Evolutionary conservation across 2,888 invertebrate species (phyloP), one percentile per base, ranked within the genome.

Genomic region (Apodemia hepburni): DNA sequence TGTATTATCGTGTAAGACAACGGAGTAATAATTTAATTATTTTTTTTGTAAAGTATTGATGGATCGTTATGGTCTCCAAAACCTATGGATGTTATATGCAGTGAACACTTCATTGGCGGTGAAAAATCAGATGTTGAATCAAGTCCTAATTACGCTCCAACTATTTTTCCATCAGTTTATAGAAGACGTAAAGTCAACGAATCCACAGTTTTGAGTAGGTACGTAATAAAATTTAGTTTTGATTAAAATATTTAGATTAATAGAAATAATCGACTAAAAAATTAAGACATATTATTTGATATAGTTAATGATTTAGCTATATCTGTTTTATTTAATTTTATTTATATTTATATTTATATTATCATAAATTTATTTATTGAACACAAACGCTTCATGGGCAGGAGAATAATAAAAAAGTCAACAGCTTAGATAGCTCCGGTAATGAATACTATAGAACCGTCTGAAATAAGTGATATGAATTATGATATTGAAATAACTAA

Each of bases 31-130:
- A 59, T 59, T 42, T 59, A 42, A 42, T 17, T 59, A 35, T 18
- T 47, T 59, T 33, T 61, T 65, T 58, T 59, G 35, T 61, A 49
- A 35, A 60, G 61, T 63, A 54, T 54, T 33, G 65, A 66, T 66
- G 66, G 64, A 66, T 58, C 60, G 45, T 61, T 38, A 63, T 65
- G 63, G 60, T 60, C 15, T 38, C 65, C 63, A 54, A 61, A 54
- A 27, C 59, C 61, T 45, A 29, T 49, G 54, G 63, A 64, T 22
- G 35, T 27, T 17, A 67, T 62, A 38, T 67, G 61, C 51, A 60
- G 65, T 65, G 62, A 61, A 45, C 61, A 63, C 57, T 67, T 68
- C 45, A 64, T 66, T 60, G 66, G 64, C 33, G 68, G 66, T 38
- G 62, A 64, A 57, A 65, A 66, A 58, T 29, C 63, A 42, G 60